phyloP scores from a whole-genome alignment of 2,797 vertebrate species.

The Notamacropus eugenii region DNA sequence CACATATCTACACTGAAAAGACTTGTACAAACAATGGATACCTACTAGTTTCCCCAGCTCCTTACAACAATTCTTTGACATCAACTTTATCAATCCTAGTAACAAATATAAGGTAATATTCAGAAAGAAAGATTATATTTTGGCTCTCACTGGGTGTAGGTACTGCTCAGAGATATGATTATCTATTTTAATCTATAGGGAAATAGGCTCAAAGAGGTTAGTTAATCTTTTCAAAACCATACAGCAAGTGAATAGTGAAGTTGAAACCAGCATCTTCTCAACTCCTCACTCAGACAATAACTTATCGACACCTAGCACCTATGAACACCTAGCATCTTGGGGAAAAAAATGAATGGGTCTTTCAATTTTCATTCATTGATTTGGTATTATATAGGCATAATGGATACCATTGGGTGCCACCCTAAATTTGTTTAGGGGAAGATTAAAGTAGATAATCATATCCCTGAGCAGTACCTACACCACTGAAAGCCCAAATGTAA shows the following conservation, averaged over 20 bases:
- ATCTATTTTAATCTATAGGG: background rate
- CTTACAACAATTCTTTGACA: background rate
- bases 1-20: background rate
- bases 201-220: background rate
- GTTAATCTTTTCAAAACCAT: background rate
- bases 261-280: background rate
- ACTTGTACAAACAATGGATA: background rate
- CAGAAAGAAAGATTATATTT: background rate
- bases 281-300: background rate
- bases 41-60: background rate
- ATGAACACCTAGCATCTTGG: background rate
- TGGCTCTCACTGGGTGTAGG: background rate
- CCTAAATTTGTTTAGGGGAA: background rate
- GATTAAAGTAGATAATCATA: too few relatives aligned
- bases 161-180: background rate
- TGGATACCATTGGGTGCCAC: background rate
- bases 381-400: background rate
- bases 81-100: background rate
- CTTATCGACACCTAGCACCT: background rate
- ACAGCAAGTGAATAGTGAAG: background rate
- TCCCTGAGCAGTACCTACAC: too few relatives aligned
- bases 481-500: too few relatives aligned
- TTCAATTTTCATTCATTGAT: background rate
- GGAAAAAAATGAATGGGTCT: background rate
- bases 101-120: background rate